phyloP scores from a whole-genome alignment of 2,888 invertebrate species.

The Hofmannophila pseudospretella region DNA sequence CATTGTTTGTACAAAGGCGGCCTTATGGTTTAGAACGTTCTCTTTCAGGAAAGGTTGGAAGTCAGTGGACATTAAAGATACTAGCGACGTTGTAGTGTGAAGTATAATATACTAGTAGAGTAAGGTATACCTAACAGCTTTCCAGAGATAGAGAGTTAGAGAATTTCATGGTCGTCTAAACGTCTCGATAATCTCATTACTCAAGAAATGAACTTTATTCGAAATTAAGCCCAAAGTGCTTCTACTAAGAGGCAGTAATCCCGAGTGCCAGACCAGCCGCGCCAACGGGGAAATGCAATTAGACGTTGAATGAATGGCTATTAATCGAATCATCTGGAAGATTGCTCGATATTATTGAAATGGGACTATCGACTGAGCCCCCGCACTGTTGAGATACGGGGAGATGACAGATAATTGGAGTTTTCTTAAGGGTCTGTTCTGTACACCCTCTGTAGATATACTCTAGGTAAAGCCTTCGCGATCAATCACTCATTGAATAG shows the following conservation, averaged over 20 bases:
- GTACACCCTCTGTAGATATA: too few species aligned
- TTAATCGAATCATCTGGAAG: constrained; percentile 31
- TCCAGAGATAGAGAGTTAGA: neutral
- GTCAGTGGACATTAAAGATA: too few species aligned
- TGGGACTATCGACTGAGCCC: constrained; percentile 15
- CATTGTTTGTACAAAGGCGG: too few species aligned
- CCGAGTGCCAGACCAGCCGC: neutral
- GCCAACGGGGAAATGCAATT: constrained; percentile 30
- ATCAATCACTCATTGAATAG: too few species aligned
- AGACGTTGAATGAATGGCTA: constrained; percentile 29
- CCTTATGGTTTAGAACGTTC: too few species aligned
- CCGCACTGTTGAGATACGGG: constrained; percentile 4
- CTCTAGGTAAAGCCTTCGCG: too few species aligned
- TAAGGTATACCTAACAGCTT: too few species aligned
- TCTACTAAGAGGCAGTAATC: neutral
- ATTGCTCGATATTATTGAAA: constrained; percentile 23
- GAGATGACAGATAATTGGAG: neutral
- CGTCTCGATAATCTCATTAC: neutral
- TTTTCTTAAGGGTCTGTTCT: too few species aligned
- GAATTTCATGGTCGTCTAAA: neutral
- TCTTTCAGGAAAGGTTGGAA: too few species aligned
- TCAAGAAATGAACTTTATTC: neutral
- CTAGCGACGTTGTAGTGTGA: too few species aligned
- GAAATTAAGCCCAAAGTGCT: neutral
- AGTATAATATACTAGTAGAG: too few species aligned